These are phyloP conservation scores for Nematolebias whitei DNA, from an alignment of 2,113 vertebrate genomes.

Conservation along the genomic window DNA sequence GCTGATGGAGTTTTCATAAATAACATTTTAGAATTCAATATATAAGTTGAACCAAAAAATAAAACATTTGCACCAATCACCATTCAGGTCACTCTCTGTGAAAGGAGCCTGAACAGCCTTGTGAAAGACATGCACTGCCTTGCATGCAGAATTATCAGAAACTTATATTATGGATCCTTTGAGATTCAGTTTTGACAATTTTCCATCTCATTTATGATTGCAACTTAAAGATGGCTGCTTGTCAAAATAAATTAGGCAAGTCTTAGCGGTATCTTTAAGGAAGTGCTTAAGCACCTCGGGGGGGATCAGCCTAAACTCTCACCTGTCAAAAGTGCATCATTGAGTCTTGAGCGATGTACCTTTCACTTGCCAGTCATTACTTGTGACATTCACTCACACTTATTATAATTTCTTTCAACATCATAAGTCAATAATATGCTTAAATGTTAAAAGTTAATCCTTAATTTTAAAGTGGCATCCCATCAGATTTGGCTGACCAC, in stretches of 20 bases:
- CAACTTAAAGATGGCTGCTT: slow-evolving; percentile 9
- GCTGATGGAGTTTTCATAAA: no score
- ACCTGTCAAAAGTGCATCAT: slow-evolving; percentile 4
- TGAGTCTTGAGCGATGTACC: slow-evolving; percentile 6
- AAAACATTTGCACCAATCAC: no score
- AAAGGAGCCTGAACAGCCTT: neutral
- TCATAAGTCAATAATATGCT: slow-evolving; percentile 10
- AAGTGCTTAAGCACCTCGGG: neutral
- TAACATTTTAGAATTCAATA: no score
- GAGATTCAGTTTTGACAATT: slow-evolving; percentile 1
- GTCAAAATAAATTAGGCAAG: slow-evolving; percentile 24
- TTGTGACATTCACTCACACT: slow-evolving; percentile 21
- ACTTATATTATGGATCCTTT: neutral
- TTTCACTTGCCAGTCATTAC: slow-evolving; percentile 31
- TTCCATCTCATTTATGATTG: slow-evolving; percentile 14
- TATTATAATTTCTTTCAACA: slow-evolving; percentile 13
- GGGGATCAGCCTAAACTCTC: slow-evolving; percentile 16
- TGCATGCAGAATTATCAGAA: neutral
- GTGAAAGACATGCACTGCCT: neutral
- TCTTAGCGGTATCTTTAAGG: slow-evolving; percentile 24
- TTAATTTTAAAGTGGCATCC: slow-evolving; percentile 36
- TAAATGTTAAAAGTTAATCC: slow-evolving; percentile 10
- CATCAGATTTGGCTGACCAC: slow-evolving; percentile 27
- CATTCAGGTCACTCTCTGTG: no score
- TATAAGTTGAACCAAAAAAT: no score